Evolutionary conservation across 1,140 invertebrate genomes (phyloP).

Genomic region (Drosophila parvula): DNA sequence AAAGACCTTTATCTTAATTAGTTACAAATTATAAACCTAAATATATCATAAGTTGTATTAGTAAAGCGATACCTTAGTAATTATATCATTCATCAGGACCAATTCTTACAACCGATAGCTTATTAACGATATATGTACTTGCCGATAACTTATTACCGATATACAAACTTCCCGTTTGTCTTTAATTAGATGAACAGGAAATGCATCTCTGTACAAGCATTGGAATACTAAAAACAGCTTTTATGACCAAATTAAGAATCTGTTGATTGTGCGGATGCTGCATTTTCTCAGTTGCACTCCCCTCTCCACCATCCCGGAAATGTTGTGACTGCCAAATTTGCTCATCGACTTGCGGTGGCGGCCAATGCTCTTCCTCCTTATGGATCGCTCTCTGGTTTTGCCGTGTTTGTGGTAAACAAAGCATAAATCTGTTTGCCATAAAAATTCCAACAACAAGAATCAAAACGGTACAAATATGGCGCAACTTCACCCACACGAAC

Average conservation of each 20-base stretch:
- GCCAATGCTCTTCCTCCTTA: slow-evolving; percentile 31
- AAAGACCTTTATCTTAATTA: not conserved
- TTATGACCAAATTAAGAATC: slow-evolving; percentile 26
- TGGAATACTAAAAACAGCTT: slow-evolving; percentile 4
- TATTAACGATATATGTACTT: not conserved
- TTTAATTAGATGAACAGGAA: slow-evolving; percentile 12
- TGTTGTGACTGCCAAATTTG: slow-evolving; percentile 63
- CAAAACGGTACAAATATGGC: slow-evolving; percentile 37
- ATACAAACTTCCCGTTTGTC: not conserved
- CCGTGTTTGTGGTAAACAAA: slow-evolving; percentile 63
- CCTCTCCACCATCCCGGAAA: slow-evolving; percentile 48
- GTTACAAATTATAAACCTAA: not conserved
- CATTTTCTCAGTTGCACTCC: slow-evolving; percentile 52
- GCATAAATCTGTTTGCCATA: slow-evolving; percentile 72
- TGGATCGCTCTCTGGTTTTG: slow-evolving; percentile 19
- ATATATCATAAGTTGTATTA: not conserved
- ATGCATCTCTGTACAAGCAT: not conserved
- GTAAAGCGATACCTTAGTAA: no score
- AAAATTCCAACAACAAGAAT: slow-evolving; percentile 61
- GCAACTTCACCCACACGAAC: slow-evolving; percentile 40
- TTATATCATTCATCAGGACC: not conserved
- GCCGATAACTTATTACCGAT: not conserved
- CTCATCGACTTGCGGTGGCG: slow-evolving; percentile 24
- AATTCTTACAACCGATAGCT: not conserved
- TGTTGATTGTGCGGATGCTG: slow-evolving; percentile 34